Base-by-base conservation (phyloP, 2,113 vertebrate genomes). In the Myocastor coypus region DNA sequence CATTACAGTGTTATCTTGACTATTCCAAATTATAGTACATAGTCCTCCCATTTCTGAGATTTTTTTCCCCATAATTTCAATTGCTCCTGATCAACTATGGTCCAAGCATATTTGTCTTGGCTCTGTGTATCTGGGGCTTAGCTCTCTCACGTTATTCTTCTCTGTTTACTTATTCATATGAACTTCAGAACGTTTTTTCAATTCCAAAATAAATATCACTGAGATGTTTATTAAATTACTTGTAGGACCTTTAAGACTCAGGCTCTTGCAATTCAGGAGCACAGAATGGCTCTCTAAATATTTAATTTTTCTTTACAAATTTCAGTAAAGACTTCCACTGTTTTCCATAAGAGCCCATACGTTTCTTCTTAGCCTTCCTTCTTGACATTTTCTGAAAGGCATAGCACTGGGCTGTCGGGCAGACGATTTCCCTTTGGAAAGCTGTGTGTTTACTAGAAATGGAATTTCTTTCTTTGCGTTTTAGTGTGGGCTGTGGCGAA, bases 191-290 rank as follows among this genome's bases (percentile, higher is more conserved):
- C 34, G 37, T 42, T 59, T 92, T 77, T 57, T 57, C 71, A 82
- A 97, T 86, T 89, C 87, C 73, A 87, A 94, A 92, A 87, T 73
- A 96, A 96, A 97, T 96, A 96, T 89, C 95, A 95, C 40, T 55
- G 87, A 83, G 64, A 57, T 93, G 69, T 89, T 92, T 92, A 97
- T 93, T 89, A 77, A 94, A 52, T 92, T 75, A 91, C 80, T 89
- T 95, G 89, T 63, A 93, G 57, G 59, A 37, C 92, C 83, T 97
- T 94, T 84, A 89, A 78, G 83, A 93, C 86, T 83, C 2, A 89
- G 63, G 37, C 34, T 37, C 26, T 64, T 95, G 89, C 85, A 34
- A 63, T 83, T 92, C 64, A 66, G 87, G 40, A 93, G 52, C 3
- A 1, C 55, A 50, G 34, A 88, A 81, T 52, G 77, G 5, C 66